Evolutionary conservation across 1,140 invertebrate genomes (phyloP), one percentile per base, ranked within the genome.

Genomic region (Augochlora pura): DNA sequence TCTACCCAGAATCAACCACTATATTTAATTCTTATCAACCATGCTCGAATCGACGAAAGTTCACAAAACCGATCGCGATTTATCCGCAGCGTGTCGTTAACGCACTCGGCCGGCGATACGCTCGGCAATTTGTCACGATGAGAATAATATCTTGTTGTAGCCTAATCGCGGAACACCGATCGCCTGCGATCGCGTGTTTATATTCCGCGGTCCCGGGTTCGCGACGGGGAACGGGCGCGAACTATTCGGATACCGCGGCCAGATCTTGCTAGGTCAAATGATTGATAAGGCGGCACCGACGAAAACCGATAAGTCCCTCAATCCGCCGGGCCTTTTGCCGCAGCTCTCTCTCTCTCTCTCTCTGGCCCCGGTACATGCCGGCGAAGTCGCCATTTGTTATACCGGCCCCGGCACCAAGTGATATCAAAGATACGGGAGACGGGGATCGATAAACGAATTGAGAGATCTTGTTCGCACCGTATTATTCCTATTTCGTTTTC

Each of bases 51-150:
- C 23, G 27, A 7, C 54, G 16, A 21, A 64, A 16, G 76, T 49
- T 72, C 52, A 72, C 65, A 71, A 78, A 78, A 78, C 71, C 39
- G 71, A 42, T 46, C 18, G n/a, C 57, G 68, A 64, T 70, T 78
- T 72, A 64, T 64, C 39, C 62, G 23, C 38, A 32, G 54, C 10
- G 64, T 21, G 49, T 23, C 46, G 3, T 7, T 46, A 6, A n/a
- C 1, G 4, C 10, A 12, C 7, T 6, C 25, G 52, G 18, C 16
- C 52, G 12, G 46, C 59, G 68, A 42, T 63, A 64, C 46, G 59
- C 46, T 72, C 62, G 46, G 18, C 76, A 78, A 78, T 78, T 78
- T 71, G 76, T 78, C 76, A 64, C 68, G 68, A 64, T 64, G 59
- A 14, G 68, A 9, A 49, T 42, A n/a, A n/a, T 46, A 64, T 78